phyloP scores from a whole-genome alignment of 2,888 invertebrate species.

The Myopa tessellatipennis region DNA sequence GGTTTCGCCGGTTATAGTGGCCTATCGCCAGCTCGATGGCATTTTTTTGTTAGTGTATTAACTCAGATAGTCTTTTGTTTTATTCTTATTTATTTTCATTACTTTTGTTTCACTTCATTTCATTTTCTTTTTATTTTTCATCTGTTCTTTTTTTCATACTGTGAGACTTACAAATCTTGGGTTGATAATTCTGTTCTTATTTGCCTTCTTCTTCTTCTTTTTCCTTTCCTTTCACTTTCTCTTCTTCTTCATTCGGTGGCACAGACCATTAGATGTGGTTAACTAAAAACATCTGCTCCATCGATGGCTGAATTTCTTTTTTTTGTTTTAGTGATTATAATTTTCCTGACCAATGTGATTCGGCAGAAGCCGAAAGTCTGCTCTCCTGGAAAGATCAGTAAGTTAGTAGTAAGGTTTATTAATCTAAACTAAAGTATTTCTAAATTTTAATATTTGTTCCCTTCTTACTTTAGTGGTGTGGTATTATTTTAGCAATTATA shows the following conservation, averaged over 20 bases:
- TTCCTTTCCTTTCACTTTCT: not conserved
- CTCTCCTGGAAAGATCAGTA: no score
- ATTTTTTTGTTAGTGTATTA: not conserved
- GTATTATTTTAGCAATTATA: no score
- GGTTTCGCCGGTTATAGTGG: not conserved
- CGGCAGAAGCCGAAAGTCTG: no score
- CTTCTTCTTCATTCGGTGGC: slow-evolving; percentile 56
- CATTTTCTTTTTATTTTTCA: slow-evolving; percentile 30
- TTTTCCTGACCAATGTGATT: not conserved
- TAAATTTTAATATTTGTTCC: no score
- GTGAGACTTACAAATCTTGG: not conserved
- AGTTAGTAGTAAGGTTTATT: no score
- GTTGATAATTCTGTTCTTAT: slow-evolving; percentile 12
- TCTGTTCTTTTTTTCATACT: not conserved
- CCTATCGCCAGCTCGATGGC: slow-evolving; percentile 50
- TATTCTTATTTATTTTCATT: slow-evolving; percentile 50
- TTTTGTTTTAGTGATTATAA: slow-evolving; percentile 36
- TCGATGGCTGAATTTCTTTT: slow-evolving; percentile 32
- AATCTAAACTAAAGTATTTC: no score
- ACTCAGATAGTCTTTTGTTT: slow-evolving; percentile 45
- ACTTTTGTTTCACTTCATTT: slow-evolving; percentile 32
- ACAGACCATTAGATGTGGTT: slow-evolving; percentile 67
- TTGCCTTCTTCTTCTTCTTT: slow-evolving; percentile 27
- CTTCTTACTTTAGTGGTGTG: no score
- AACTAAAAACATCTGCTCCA: slow-evolving; percentile 62